Conservation (phyloP, 2,888 invertebrate species). For the Erebia aethiops region DNA sequence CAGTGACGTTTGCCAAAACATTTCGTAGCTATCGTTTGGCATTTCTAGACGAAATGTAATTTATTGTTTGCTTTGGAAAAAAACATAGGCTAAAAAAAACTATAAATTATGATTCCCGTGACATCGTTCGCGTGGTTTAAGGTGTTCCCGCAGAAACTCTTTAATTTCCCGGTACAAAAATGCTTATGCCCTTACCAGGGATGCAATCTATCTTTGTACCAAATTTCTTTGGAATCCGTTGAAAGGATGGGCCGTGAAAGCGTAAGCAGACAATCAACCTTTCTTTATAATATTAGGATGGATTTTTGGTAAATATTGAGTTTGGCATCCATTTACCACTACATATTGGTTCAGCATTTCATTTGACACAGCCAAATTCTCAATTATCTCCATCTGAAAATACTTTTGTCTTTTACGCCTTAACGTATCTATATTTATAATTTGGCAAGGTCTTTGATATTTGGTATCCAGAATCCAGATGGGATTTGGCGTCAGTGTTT, state of each 20-base stretch:
- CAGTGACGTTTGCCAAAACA: conserved; percentile 8
- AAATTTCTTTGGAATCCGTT: background rate
- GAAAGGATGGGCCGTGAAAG: background rate
- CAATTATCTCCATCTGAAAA: conserved; percentile 21
- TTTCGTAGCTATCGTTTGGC: conserved; percentile 10
- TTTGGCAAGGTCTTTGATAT: conserved; percentile 57
- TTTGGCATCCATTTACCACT: background rate
- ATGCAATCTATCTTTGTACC: too few relatives aligned
- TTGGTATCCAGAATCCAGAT: conserved; percentile 43
- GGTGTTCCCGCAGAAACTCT: too few relatives aligned
- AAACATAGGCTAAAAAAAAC: background rate
- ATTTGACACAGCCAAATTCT: conserved; percentile 9
- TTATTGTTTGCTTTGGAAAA: background rate
- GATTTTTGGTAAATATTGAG: too few relatives aligned
- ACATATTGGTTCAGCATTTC: conserved; percentile 7
- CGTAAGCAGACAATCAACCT: background rate
- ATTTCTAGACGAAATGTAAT: conserved; percentile 2
- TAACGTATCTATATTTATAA: conserved; percentile 57
- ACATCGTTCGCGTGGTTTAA: too few relatives aligned
- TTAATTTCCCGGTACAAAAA: too few relatives aligned
- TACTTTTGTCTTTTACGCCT: conserved; percentile 46
- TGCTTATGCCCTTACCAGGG: too few relatives aligned
- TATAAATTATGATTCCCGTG: too few relatives aligned
- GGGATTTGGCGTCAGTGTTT: conserved; percentile 52
- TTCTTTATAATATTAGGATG: background rate